A percentile compares a stretch with the other conserved stretches of the same genome.
Evolutionary conservation across 2,797 vertebrate species (phyloP).

Genomic region (Danio aesculapii): DNA sequence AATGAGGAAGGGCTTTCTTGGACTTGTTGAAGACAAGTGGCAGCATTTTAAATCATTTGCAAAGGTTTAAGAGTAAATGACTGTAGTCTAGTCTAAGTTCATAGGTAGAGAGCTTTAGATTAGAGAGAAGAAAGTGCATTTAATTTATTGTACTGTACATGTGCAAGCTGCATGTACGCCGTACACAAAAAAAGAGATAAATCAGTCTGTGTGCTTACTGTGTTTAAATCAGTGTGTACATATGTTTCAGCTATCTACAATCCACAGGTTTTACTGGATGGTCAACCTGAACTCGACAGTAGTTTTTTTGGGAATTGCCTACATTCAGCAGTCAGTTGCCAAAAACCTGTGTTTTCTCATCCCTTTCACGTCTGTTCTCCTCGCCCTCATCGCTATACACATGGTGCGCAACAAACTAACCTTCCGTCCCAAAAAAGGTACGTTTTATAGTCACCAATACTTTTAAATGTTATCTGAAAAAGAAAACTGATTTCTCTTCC

Average conservation of each 20-base stretch:
- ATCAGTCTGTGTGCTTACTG: too few species aligned
- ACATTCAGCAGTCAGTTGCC: constrained; percentile 88
- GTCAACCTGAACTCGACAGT: constrained; percentile 87
- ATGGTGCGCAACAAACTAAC: constrained; percentile 89
- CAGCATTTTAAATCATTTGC: too few species aligned
- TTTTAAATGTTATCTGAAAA: not conserved
- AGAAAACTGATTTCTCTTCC: not conserved
- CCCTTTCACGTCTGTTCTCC: constrained; percentile 88
- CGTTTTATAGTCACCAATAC: too few species aligned
- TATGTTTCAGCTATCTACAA: not conserved
- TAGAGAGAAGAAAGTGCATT: too few species aligned
- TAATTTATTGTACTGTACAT: too few species aligned
- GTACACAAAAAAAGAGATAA: too few species aligned
- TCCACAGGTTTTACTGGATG: constrained; percentile 90
- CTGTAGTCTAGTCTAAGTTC: too few species aligned
- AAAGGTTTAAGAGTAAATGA: too few species aligned
- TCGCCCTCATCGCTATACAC: constrained; percentile 86
- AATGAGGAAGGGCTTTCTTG: too few species aligned
- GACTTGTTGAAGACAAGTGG: too few species aligned
- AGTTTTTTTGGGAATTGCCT: constrained; percentile 92
- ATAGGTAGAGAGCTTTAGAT: too few species aligned
- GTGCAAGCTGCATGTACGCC: too few species aligned
- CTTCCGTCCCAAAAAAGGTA: constrained; percentile 88
- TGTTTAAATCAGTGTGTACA: not conserved
- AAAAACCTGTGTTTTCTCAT: constrained; percentile 89